Base-by-base conservation (phyloP, 2,113 vertebrate genomes). In the Amphiprion ocellaris region DNA sequence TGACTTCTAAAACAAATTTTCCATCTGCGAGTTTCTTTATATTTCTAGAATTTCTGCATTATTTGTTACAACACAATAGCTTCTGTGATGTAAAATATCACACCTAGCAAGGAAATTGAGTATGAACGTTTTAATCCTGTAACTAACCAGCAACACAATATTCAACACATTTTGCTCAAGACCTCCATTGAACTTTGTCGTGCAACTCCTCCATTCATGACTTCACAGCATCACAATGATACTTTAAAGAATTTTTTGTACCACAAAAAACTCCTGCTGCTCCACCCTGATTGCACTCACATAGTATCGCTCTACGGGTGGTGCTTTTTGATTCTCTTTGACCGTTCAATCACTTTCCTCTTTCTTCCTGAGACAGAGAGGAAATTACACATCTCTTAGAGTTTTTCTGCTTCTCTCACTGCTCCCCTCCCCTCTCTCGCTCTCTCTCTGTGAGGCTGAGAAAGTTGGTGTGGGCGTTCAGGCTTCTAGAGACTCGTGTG, bases 391-490 rank as follows among this genome's bases (percentile, higher is more conserved):
- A 65, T 84, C 62, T 33, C 76, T 66, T 17, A 33, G 11, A 15
- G 3, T 66, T 56, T 47, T 41, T 66, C 69, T 56, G 39, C 28
- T 16, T 0, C 44, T 2, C 71, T 54, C 14, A 0, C 62, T 49
- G 50, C 9, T 12, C 17, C 33, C 10, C 60, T 30, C 66, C 11
- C 44, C 26, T 47, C 50, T 14, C 46, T 49, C 46, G 12, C 33
- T 46, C 39, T n/a, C 54, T 19, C 17, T 4, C 12, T 0, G 26
- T 5, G 33, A 33, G 69, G 83, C 81, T 92, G 85, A 91, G 90
- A 91, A 92, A 92, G 85, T 83, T 12, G 0, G 88, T 61, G 90
- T 91, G 78, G 90, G 90, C 69, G 90, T 88, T 82, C 26, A 23
- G 78, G 81, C 82, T 88, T 85, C 85, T 53, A 69, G 66, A 77